phyloP scores from a whole-genome alignment of 2,888 invertebrate genomes.

The Blera fallax region DNA sequence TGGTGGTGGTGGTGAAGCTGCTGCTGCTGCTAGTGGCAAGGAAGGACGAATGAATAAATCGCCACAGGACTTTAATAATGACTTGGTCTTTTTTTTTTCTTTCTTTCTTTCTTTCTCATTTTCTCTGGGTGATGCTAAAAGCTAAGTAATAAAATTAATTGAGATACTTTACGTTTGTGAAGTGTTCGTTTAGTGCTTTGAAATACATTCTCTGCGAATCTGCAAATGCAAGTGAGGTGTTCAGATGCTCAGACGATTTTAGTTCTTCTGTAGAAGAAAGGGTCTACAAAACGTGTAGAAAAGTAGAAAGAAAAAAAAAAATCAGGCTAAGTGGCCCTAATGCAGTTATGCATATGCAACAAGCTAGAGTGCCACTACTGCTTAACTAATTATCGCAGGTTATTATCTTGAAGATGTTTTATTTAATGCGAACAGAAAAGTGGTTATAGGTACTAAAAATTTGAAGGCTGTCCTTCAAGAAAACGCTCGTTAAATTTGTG shows the following conservation, averaged over 20 bases:
- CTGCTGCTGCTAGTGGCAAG: constrained; percentile 7
- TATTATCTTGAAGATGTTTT: constrained; percentile 2
- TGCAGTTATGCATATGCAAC: constrained; percentile 46
- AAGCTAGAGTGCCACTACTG: constrained; percentile 23
- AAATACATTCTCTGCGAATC: constrained; percentile 59
- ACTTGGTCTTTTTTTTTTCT: constrained; percentile 32
- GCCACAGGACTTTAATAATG: constrained; percentile 72
- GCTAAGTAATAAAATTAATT: constrained; percentile 73
- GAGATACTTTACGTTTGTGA: constrained; percentile 71
- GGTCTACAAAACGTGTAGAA: too few species aligned
- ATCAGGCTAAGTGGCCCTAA: constrained; percentile 60
- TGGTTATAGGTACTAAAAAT: not conserved
- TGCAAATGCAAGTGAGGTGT: constrained; percentile 43
- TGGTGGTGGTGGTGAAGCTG: too few species aligned
- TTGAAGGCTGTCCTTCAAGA: not conserved
- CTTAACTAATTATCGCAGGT: constrained; percentile 42
- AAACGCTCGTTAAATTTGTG: not conserved
- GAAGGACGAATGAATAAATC: constrained; percentile 68
- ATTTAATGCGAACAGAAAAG: not conserved
- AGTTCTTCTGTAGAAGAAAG: constrained; percentile 10
- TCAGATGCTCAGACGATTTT: constrained; percentile 34
- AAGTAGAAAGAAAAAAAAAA: constrained; percentile 9
- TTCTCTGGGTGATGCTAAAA: constrained; percentile 55
- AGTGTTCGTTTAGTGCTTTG: constrained; percentile 71
- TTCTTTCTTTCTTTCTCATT: not conserved